Conservation (phyloP, 2,113 vertebrate species). For the Tringa solitaria region DNA sequence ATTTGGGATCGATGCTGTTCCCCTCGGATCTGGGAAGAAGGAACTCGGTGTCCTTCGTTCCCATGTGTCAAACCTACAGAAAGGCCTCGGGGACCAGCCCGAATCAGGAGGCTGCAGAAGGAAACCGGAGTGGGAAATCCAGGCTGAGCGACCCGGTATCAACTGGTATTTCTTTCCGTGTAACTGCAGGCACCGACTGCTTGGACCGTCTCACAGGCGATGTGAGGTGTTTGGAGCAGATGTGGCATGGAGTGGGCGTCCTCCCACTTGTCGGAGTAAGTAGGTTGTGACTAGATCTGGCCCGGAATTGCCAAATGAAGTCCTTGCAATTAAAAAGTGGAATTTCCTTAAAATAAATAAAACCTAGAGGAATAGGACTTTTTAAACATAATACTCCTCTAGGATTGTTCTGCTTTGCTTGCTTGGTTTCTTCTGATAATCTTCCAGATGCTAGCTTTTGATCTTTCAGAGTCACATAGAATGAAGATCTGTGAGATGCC, state of each 20-base stretch:
- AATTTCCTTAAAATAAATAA: neutral
- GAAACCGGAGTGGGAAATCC: neutral
- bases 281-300: neutral
- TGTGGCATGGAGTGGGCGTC: constrained; percentile 17
- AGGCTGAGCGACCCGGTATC: neutral
- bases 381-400: neutral
- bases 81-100: neutral
- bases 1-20: neutral
- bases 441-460: neutral
- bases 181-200: constrained; percentile 12
- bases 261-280: constrained; percentile 48
- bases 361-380: neutral
- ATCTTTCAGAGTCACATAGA: neutral
- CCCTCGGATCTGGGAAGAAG: neutral
- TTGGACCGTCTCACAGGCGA: neutral
- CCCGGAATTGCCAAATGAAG: neutral
- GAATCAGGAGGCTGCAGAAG: neutral
- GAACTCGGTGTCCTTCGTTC: neutral
- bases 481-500: neutral
- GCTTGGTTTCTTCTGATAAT: neutral
- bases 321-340: neutral
- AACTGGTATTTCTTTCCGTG: neutral
- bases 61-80: neutral
- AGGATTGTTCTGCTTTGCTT: neutral
- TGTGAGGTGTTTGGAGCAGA: neutral